phyloP scores from a whole-genome alignment of 2,797 vertebrate species.

The Graptemys geographica region DNA sequence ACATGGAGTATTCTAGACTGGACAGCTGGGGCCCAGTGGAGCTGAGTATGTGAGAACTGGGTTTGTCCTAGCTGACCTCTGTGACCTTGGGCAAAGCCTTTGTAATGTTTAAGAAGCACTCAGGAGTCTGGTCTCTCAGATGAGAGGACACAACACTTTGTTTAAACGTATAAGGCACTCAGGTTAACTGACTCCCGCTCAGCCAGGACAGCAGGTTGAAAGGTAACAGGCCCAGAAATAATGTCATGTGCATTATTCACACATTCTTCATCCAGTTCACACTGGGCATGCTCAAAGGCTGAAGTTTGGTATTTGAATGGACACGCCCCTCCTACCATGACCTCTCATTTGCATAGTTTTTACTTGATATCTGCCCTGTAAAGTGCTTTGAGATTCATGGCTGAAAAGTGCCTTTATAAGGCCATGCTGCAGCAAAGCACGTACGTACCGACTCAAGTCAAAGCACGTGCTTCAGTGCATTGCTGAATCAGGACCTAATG shows the following conservation, averaged over 20 bases:
- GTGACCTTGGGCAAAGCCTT: neutral
- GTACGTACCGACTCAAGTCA: neutral
- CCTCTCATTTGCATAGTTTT: neutral
- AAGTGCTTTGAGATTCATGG: neutral
- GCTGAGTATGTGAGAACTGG: neutral
- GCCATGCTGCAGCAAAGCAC: conserved; percentile 5
- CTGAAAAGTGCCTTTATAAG: neutral
- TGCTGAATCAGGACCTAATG: conserved; percentile 33
- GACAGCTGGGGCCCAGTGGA: neutral
- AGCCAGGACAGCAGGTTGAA: no score
- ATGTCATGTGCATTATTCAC: no score
- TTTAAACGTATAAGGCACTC: neutral
- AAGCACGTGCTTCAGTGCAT: conserved; percentile 31
- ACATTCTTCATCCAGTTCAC: neutral
- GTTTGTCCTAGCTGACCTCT: fast-evolving
- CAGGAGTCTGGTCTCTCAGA: neutral
- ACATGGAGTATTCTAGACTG: neutral
- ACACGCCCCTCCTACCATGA: neutral
- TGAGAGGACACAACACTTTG: neutral
- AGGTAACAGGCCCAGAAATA: no score
- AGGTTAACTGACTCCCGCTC: neutral
- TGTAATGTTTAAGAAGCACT: neutral
- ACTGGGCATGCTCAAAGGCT: neutral
- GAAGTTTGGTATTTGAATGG: neutral
- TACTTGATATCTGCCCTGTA: fast-evolving